Evolutionary conservation across 37 sponge, comb jelly and placozoan genomes (phyloP).

Genomic region (Hexactinellida sp.): DNA sequence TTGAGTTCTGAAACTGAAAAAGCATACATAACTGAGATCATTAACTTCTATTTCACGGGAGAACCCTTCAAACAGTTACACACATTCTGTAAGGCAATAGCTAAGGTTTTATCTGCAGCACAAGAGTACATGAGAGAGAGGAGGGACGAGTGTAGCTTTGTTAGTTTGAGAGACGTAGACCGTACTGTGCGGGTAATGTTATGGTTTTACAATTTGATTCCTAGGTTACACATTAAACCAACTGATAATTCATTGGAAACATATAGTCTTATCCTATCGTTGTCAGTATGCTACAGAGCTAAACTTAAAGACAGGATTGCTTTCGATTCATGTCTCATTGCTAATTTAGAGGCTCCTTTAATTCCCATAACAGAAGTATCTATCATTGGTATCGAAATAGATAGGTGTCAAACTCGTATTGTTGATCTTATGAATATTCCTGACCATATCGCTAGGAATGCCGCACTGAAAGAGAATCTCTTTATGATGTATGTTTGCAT

Average conservation of each 20-base stretch:
- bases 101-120: slow-evolving; percentile 10
- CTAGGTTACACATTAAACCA: background rate
- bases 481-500: slow-evolving; percentile 49
- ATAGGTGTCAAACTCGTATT: slow-evolving; percentile 17
- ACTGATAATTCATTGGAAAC: background rate
- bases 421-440: slow-evolving; percentile 19
- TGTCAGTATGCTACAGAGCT: slow-evolving; percentile 24
- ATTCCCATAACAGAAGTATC: background rate
- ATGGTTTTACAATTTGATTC: slow-evolving; percentile 19
- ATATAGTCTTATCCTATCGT: slow-evolving; percentile 13
- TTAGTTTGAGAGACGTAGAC: slow-evolving; percentile 25
- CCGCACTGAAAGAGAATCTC: slow-evolving; percentile 29
- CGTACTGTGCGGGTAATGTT: slow-evolving; percentile 17
- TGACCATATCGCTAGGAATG: slow-evolving; percentile 25
- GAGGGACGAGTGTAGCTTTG: slow-evolving; percentile 26
- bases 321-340: background rate
- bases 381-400: background rate
- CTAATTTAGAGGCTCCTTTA: background rate
- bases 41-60: no score
- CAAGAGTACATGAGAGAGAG: slow-evolving; percentile 24
- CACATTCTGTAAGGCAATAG: background rate
- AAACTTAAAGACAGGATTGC: slow-evolving; percentile 2
- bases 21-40: background rate
- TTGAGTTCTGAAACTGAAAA: slow-evolving; percentile 19
- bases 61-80: no score